Percentiles rank a stretch among this genome's conserved stretches.
Conservation (phyloP, 2,888 invertebrate genomes). For the Gandaritis pyraliata region DNA sequence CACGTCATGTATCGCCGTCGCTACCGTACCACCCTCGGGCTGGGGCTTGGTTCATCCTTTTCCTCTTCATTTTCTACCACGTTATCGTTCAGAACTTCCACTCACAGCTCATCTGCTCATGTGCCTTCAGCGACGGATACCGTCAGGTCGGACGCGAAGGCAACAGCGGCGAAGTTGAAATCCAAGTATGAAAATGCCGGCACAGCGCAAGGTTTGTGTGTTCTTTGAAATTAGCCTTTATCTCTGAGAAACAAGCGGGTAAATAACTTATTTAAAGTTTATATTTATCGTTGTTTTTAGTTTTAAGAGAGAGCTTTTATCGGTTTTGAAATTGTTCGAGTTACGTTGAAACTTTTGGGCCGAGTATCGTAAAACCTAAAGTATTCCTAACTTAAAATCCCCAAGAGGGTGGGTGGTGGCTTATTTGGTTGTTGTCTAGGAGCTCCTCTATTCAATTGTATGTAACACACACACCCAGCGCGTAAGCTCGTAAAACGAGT, state of each 20-base stretch:
- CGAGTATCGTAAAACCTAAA: too few species aligned
- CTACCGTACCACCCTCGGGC: constrained; percentile 77
- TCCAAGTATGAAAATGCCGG: constrained; percentile 79
- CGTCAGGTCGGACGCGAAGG: constrained; percentile 75
- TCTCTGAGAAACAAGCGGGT: background rate
- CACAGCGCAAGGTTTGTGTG: constrained; percentile 77
- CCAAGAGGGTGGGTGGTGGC: too few species aligned
- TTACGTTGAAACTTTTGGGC: too few species aligned
- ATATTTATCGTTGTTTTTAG: too few species aligned
- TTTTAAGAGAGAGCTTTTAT: too few species aligned
- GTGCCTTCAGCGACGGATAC: constrained; percentile 53
- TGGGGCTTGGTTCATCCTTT: constrained; percentile 75
- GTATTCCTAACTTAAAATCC: too few species aligned
- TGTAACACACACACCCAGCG: too few species aligned
- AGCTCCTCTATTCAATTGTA: too few species aligned
- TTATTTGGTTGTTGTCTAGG: too few species aligned
- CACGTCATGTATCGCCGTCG: constrained; percentile 77
- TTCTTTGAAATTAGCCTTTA: constrained; percentile 6
- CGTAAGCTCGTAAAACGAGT: too few species aligned
- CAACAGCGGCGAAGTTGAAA: constrained; percentile 79
- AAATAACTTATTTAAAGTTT: background rate
- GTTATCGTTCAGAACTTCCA: constrained; percentile 69
- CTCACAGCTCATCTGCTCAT: constrained; percentile 43
- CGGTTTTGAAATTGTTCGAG: too few species aligned
- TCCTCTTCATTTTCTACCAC: constrained; percentile 72